phyloP scores from a whole-genome alignment of 2,888 invertebrate species.

The Strigamia crassipes region DNA sequence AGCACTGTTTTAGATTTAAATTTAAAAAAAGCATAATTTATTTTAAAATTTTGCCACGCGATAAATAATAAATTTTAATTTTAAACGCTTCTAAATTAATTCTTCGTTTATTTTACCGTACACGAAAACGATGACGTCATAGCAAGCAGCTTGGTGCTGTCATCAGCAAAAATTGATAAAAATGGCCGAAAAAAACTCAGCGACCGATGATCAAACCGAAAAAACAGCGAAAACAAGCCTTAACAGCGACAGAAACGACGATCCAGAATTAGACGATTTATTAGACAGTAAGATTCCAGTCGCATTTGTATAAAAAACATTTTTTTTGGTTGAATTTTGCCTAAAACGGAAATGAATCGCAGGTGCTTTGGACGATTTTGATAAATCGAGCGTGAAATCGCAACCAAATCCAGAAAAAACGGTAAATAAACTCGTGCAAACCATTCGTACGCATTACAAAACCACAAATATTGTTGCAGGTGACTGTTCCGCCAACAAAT shows the following conservation, averaged over 20 bases:
- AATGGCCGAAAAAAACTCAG: background rate
- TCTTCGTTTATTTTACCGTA: no score
- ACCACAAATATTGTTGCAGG: background rate
- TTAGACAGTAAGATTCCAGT: background rate
- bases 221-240: background rate
- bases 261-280: background rate
- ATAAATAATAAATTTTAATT: background rate
- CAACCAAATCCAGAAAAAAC: background rate
- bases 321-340: no score
- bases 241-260: background rate
- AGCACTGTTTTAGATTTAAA: background rate
- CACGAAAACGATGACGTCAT: background rate
- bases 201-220: background rate
- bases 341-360: background rate
- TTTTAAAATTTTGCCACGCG: background rate
- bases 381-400: background rate
- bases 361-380: conserved; percentile 32
- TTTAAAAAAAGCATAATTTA: no score
- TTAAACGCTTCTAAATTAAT: background rate
- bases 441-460: no score
- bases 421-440: no score
- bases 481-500: background rate
- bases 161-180: background rate
- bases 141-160: background rate
- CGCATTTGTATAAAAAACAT: no score